phyloP scores from a whole-genome alignment of 2,113 vertebrate species.

The Indicator maculatus region DNA sequence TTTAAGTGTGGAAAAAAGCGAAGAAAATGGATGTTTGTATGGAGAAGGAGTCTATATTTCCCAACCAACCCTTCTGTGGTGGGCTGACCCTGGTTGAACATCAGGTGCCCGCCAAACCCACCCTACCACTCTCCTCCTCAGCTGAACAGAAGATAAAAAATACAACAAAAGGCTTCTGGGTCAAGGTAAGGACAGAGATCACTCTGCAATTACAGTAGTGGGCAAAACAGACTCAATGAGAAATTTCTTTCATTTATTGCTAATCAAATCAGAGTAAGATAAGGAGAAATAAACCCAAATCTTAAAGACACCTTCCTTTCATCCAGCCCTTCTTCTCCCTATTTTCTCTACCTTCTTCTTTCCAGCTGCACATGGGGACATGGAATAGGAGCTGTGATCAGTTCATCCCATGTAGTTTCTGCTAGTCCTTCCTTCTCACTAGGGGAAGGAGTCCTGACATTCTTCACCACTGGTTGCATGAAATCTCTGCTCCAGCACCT shows the following conservation, averaged over 20 bases:
- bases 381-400: not conserved
- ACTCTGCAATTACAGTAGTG: not conserved
- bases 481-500: not conserved
- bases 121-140: not conserved
- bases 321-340: not conserved
- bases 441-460: not conserved
- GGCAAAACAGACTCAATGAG: rapidly evolving
- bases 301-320: not conserved
- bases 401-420: not conserved
- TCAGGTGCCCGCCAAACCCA: not conserved
- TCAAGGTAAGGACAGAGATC: not conserved
- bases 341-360: not conserved
- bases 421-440: not conserved
- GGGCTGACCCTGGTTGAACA: not conserved
- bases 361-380: not conserved
- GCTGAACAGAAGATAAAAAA: not conserved
- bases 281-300: not conserved
- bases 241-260: not conserved
- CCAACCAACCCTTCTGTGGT: not conserved
- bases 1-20: not conserved
- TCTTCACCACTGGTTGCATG: not conserved
- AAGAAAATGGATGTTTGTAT: not conserved
- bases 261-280: not conserved
- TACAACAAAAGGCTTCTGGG: rapidly evolving
- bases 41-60: not conserved